Evolutionary conservation across 1,140 invertebrate genomes (phyloP).

Genomic region (Procambarus clarkii): DNA sequence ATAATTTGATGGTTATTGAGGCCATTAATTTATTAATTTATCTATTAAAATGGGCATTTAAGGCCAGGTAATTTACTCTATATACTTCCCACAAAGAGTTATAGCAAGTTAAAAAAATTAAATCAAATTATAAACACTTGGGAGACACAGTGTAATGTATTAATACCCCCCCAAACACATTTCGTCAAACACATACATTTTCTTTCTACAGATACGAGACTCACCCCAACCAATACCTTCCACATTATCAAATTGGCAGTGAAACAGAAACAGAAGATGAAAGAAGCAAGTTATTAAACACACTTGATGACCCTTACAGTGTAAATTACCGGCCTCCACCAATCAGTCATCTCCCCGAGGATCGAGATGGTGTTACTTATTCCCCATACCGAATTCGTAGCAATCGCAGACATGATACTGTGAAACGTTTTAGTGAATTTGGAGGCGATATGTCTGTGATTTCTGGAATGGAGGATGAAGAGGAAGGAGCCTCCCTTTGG

Average conservation of each 20-base stretch:
- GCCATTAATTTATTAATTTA: too few relatives aligned
- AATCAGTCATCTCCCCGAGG: conserved; percentile 57
- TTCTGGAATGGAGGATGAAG: conserved; percentile 75
- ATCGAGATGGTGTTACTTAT: conserved; percentile 68
- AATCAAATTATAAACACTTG: not conserved
- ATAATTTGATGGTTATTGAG: too few relatives aligned
- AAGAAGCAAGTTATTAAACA: conserved; percentile 76
- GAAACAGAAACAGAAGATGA: conserved; percentile 81
- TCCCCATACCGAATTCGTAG: conserved; percentile 82
- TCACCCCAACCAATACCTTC: conserved; percentile 90
- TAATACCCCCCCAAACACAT: conserved; percentile 73
- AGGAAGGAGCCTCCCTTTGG: conserved; percentile 86
- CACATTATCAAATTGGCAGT: conserved; percentile 84
- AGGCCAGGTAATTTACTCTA: too few relatives aligned
- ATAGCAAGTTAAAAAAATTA: too few relatives aligned
- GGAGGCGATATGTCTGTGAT: conserved; percentile 72
- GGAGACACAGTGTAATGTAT: not conserved
- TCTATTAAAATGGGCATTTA: too few relatives aligned
- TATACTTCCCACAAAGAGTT: too few relatives aligned
- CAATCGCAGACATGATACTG: conserved; percentile 78
- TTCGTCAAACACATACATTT: conserved; percentile 76
- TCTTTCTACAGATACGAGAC: conserved; percentile 84
- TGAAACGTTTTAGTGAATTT: conserved; percentile 72
- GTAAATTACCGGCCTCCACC: conserved; percentile 34
- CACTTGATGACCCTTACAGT: conserved; percentile 65